Percentiles rank a stretch among this genome's conserved stretches.
Evolutionary conservation across 1,140 invertebrate species (phyloP).

Genomic region (Octopus sinensis): DNA sequence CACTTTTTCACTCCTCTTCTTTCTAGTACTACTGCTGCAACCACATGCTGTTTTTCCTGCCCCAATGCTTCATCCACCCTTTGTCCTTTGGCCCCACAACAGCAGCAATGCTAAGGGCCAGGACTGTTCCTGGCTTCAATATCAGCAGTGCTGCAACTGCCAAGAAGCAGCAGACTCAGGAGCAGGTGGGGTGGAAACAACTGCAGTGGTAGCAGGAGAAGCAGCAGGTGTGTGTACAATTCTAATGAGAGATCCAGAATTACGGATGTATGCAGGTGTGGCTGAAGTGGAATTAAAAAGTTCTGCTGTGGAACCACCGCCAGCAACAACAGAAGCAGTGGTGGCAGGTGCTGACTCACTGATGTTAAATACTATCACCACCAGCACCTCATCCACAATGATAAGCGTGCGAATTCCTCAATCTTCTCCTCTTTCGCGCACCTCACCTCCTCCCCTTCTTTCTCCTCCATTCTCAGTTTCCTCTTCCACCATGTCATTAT

Average conservation of each 20-base stretch:
- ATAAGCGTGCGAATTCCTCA: neutral
- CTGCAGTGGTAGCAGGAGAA: neutral
- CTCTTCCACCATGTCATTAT: neutral
- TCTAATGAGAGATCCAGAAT: neutral
- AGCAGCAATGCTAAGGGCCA: neutral
- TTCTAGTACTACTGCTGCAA: neutral
- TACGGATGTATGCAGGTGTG: neutral
- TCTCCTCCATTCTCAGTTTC: neutral
- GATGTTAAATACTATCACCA: neutral
- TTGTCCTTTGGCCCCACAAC: neutral
- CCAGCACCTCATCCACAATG: neutral
- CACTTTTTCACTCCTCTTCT: neutral
- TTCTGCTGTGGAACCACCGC: neutral
- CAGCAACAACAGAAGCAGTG: neutral
- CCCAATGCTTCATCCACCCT: neutral
- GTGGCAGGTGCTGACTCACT: too few species aligned
- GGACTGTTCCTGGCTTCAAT: neutral
- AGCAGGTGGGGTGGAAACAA: neutral
- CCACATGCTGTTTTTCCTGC: neutral
- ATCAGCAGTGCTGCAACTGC: conserved; percentile 1
- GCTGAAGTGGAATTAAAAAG: neutral
- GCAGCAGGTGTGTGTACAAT: neutral
- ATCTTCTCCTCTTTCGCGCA: conserved; percentile 4
- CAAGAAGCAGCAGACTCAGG: neutral
- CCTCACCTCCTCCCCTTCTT: conserved; percentile 1